Evolutionary conservation across 2,888 invertebrate species (phyloP), one percentile per base, ranked within the genome.

Genomic region (Sarcophaga subvicina): DNA sequence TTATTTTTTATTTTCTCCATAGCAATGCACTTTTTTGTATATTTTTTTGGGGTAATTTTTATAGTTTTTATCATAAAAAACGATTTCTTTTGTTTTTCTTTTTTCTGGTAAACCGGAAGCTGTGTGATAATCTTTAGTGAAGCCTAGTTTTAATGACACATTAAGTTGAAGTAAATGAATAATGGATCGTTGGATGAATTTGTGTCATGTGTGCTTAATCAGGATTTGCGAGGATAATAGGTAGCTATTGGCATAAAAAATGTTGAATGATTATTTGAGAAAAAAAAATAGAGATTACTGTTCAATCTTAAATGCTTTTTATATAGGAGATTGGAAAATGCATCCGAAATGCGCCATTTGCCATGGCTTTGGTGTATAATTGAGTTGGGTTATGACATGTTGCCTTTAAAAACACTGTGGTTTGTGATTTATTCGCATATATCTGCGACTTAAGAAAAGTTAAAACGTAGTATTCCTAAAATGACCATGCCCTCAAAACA

Each of bases 191-290:
- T 71, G 25, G 47, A 14, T n/a, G 14, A 54, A 86, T 80, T 67
- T 82, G 64, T 79, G 75, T 75, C 87, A 84, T 79, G 60, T 87
- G 87, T 67, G 22, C 54, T 63, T 76, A 84, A 84, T 79, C 76
- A 62, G 79, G 79, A 81, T 76, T 79, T 47, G 54, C 12, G 60
- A 45, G 12, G 4, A 47, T 20, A 81, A 17, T 60, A 62, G 45
- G 59, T 59, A 75, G n/a, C 47, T 45, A 45, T 67, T 37, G 8
- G 37, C 37, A 20, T 20, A 37, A 37, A 10, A 1, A 37, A 8
- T 8, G 10, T 37, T 37, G 2, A 37, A 8, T 37, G 37, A 8
- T 37, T 37, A 37, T 37, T 37, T 37, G 0, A 37, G 37, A 37
- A 37, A 37, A 37, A 37, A 37, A 37, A 37, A 10, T 37, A 8